Percentiles rank a stretch among this genome's conserved stretches.
phyloP scores from a whole-genome alignment of 2,113 vertebrate species.

The Lepus americanus region DNA sequence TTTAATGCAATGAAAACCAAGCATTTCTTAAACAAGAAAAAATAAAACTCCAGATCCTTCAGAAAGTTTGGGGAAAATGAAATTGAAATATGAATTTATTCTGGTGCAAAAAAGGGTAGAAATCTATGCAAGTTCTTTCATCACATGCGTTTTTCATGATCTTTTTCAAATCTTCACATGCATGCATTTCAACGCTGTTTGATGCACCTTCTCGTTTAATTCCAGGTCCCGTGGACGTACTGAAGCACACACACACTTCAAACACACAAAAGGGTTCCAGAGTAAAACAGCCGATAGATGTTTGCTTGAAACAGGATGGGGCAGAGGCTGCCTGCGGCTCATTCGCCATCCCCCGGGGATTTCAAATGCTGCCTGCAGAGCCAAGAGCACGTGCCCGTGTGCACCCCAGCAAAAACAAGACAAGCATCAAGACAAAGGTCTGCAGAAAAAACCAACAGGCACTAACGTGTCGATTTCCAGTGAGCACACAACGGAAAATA shows the following conservation, averaged over 20 bases:
- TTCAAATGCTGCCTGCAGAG: constrained; percentile 25
- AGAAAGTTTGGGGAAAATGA: too few relatives aligned
- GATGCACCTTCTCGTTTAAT: too few relatives aligned
- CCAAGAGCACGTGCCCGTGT: too few relatives aligned
- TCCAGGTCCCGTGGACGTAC: too few relatives aligned
- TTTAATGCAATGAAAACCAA: constrained; percentile 39
- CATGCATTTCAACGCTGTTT: too few relatives aligned
- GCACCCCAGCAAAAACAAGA: neutral
- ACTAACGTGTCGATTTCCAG: neutral
- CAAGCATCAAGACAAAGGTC: constrained; percentile 44
- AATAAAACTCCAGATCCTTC: neutral
- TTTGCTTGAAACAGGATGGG: neutral
- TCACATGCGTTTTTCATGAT: too few relatives aligned
- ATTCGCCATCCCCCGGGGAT: neutral
- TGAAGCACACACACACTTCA: neutral
- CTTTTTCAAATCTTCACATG: too few relatives aligned
- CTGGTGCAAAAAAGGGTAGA: too few relatives aligned
- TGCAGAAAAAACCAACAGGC: neutral
- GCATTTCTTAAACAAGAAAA: neutral
- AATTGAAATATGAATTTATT: too few relatives aligned
- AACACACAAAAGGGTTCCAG: neutral
- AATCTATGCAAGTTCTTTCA: too few relatives aligned
- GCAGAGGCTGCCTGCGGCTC: neutral
- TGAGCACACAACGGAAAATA: constrained; percentile 65
- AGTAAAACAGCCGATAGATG: neutral